Conservation (phyloP, 2,113 vertebrate genomes). For the Gobio gobio region DNA sequence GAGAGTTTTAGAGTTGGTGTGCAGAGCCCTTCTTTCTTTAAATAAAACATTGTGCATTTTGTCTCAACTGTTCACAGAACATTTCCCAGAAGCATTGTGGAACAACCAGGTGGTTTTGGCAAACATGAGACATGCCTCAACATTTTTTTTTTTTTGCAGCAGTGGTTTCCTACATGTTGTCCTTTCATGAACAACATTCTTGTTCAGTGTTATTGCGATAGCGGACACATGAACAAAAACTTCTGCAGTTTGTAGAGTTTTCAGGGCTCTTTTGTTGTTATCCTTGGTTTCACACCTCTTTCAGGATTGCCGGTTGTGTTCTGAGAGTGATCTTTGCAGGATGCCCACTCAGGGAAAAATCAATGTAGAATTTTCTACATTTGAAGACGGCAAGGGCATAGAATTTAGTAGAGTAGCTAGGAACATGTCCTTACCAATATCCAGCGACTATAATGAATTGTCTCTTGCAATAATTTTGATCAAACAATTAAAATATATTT, state of each 20-base stretch:
- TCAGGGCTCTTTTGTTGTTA: background rate
- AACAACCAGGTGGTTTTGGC: background rate
- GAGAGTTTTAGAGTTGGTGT: conserved; percentile 7
- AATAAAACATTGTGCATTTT: background rate
- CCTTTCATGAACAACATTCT: background rate
- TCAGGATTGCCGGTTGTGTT: background rate
- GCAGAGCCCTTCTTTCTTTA: background rate
- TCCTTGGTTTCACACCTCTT: background rate
- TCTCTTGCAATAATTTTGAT: too few relatives aligned
- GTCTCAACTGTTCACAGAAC: too few relatives aligned
- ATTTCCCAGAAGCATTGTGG: too few relatives aligned
- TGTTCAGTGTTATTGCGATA: background rate
- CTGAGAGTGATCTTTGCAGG: background rate
- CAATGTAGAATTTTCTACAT: background rate
- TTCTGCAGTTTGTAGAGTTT: background rate
- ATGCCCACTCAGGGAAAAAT: background rate
- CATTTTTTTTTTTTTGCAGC: background rate
- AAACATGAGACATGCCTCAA: background rate
- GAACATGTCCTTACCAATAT: too few relatives aligned
- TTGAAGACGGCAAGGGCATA: background rate
- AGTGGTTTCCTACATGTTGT: background rate
- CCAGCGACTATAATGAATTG: too few relatives aligned
- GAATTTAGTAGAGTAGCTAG: too few relatives aligned
- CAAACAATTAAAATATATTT: too few relatives aligned
- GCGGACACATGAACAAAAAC: background rate